Evolutionary conservation across 2,797 vertebrate species (phyloP).

Genomic region (Calcarius lapponicus): DNA sequence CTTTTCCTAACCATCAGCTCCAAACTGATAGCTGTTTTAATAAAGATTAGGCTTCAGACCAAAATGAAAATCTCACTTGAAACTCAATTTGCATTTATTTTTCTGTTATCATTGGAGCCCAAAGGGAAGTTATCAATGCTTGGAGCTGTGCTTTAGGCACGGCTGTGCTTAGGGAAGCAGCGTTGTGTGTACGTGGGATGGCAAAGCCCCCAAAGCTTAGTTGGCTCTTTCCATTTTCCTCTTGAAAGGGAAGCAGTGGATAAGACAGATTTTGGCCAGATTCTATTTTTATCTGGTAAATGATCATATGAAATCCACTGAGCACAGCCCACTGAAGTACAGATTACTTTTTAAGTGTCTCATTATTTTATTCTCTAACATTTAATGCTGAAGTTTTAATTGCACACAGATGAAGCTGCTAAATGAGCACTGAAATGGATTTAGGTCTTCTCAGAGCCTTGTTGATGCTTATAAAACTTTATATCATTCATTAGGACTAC

Average conservation of each 20-base stretch:
- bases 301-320: slow-evolving; percentile 76
- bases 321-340: slow-evolving; percentile 84
- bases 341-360: slow-evolving; percentile 92
- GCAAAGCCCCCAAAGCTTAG: neutral
- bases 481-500: slow-evolving; percentile 68
- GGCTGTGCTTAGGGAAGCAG: neutral
- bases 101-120: neutral
- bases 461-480: slow-evolving; percentile 75
- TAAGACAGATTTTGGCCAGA: slow-evolving; percentile 20
- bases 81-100: slow-evolving; percentile 23
- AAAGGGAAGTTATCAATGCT: neutral
- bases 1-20: neutral
- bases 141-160: neutral
- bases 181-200: neutral
- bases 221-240: neutral
- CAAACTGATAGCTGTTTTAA: slow-evolving; percentile 1
- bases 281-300: slow-evolving; percentile 50
- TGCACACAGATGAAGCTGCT: slow-evolving; percentile 90
- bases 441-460: slow-evolving; percentile 72
- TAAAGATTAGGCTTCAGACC: slow-evolving; percentile 26
- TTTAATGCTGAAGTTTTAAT: slow-evolving; percentile 92
- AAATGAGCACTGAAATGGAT: slow-evolving; percentile 84
- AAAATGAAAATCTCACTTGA: slow-evolving; percentile 9
- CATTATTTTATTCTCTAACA: slow-evolving; percentile 92
- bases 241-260: neutral